Evolutionary conservation across 2,797 vertebrate species (phyloP), one percentile per base, ranked within the genome.

Genomic region (Melanotaenia boesemani): DNA sequence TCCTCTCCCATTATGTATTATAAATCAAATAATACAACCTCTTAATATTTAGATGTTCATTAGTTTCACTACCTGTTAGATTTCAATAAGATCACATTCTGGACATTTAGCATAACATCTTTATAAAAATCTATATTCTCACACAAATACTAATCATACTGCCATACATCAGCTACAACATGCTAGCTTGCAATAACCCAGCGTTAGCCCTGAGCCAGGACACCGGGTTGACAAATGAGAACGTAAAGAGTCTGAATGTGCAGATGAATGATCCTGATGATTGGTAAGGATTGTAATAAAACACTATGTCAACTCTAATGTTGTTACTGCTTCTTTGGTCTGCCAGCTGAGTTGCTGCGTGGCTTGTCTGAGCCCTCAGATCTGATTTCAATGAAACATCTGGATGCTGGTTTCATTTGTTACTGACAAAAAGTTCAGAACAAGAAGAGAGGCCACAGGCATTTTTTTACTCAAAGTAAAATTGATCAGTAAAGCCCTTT

Each of bases 241-340:
- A 36, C 65, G 77, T 84, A 88, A 92, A 82, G 79, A 79, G 70
- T 90, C 85, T 90, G 90, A 92, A 88, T 89, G 84, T 86, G 83
- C 78, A 92, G 91, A 94, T 89, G 82, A 94, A 93, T 90, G 86
- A 81, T 83, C 63, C 81, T 41, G 78, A 79, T 69, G 79, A 90
- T 91, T 89, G 84, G 73, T 32, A 63, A 9, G 68, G 89, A 94
- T 84, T 85, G 80, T 88, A 89, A 91, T 90, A 90, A 92, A 94
- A 93, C 85, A 86, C 82, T 67, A 56, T 92, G 91, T 90, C 91
- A 90, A 66, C 80, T 77, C 68, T 69, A 80, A 90, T 87, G 84
- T 48, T 72, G 86, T 88, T 85, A 81, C 56, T 54, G 24, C 83
- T 83, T 55, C 54, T 26, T 41, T 70, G 79, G 57, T 68, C 75